Conservation (phyloP, 2,113 vertebrate species). For the Chelonoidis abingdonii region DNA sequence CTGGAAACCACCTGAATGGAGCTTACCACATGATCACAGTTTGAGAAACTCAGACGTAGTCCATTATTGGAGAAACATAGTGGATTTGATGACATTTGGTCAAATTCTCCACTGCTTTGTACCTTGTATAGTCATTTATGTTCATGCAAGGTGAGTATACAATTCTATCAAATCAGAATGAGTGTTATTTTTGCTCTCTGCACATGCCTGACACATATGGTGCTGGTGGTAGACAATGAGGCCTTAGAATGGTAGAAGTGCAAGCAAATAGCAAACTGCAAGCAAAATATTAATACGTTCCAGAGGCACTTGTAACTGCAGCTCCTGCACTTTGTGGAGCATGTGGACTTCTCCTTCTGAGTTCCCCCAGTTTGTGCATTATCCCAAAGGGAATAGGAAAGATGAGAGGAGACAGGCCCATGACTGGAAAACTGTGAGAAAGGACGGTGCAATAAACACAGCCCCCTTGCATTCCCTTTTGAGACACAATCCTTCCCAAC, state of each 20-base stretch:
- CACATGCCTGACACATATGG: not conserved
- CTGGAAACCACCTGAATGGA: too few species aligned
- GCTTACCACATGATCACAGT: too few species aligned
- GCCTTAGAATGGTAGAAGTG: accelerated
- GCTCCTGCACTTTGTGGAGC: not conserved
- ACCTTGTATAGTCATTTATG: not conserved
- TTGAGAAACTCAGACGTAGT: too few species aligned
- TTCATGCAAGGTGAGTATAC: not conserved
- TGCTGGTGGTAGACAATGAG: not conserved
- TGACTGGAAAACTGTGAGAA: not conserved
- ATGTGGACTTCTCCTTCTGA: not conserved
- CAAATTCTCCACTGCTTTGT: not conserved
- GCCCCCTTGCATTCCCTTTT: not conserved
- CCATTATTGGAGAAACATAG: not conserved
- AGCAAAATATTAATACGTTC: not conserved
- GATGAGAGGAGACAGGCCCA: not conserved
- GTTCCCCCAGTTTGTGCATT: not conserved
- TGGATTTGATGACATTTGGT: not conserved
- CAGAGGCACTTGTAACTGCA: not conserved
- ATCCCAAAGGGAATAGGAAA: not conserved
- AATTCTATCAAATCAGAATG: not conserved
- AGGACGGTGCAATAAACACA: accelerated
- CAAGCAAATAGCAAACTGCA: not conserved
- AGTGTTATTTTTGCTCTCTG: not conserved
- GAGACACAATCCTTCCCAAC: not conserved